phyloP scores from a whole-genome alignment of 1,140 invertebrate genomes.

The Brachionus asplanchnoidis region DNA sequence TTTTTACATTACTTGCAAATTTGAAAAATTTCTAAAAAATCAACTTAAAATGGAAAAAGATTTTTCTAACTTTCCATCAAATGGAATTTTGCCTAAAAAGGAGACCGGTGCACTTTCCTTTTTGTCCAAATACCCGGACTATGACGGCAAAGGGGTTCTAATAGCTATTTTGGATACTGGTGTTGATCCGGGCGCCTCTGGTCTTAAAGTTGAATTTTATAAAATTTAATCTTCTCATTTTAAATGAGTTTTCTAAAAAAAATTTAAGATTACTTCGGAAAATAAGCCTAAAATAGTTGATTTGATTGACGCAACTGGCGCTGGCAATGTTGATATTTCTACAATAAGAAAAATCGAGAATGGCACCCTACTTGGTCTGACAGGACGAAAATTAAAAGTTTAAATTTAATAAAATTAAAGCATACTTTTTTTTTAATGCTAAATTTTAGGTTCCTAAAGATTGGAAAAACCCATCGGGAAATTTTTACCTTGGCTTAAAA shows the following conservation, averaged over 20 bases:
- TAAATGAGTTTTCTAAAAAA: background rate
- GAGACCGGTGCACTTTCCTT: conserved; percentile 85
- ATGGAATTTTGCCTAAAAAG: conserved; percentile 72
- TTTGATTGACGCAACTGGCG: conserved; percentile 86
- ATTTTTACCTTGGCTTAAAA: conserved; percentile 77
- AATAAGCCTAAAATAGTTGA: conserved; percentile 89
- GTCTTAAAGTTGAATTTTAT: conserved; percentile 70
- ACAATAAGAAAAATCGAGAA: conserved; percentile 69
- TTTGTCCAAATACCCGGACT: conserved; percentile 80
- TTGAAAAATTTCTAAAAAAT: background rate
- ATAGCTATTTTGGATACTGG: conserved; percentile 96
- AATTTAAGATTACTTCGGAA: conserved; percentile 70
- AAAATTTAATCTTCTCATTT: background rate
- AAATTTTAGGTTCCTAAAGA: conserved; percentile 68
- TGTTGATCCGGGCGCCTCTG: conserved; percentile 87
- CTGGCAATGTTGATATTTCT: conserved; percentile 85
- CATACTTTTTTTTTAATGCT: background rate
- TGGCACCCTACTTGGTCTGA: conserved; percentile 75
- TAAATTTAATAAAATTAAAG: background rate
- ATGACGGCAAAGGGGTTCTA: conserved; percentile 80
- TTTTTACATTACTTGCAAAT: conserved; percentile 22
- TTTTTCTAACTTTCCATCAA: conserved; percentile 22
- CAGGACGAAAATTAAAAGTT: conserved; percentile 80
- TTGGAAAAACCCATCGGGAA: conserved; percentile 77
- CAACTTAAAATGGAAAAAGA: background rate